Base-by-base conservation (phyloP, 1,140 invertebrate genomes). In the Cydia strobilella region DNA sequence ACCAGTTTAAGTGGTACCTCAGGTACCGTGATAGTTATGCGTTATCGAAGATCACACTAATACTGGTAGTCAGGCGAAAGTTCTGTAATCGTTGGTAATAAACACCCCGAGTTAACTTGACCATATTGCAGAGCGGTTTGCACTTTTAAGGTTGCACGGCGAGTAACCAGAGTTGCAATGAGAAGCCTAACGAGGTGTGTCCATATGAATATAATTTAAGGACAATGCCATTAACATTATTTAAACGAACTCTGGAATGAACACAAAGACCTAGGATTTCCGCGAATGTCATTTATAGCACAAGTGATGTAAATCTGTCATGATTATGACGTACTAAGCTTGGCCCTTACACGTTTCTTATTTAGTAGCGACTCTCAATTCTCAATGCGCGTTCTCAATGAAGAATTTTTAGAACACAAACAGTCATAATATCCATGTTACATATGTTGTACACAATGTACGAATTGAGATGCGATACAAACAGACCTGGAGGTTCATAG, bases 71-170 rank as follows among this genome's bases (percentile, higher is more conserved):
- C 1, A 9, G n/a, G n/a, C 7, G 20, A 23, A 23, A 59, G 10
- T 18, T 54, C 15, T 54, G n/a, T 59, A 23, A 59, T 12, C 54
- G 0, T 59, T 59, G 20, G 9, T 7, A 59, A 59, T 23, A 59
- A 23, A 9, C 10, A 6, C 7, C 51, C 54, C 18, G 54, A 59
- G 54, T 23, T 23, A 59, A 83, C 80, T 84, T 80, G 80, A 81
- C 78, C 77, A 78, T 85, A 85, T 84, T 84, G 84, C 82, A 86
- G 85, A 75, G 81, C 77, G 77, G 82, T 87, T 86, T 90, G 89
- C 86, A 87, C 89, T 88, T 89, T 88, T 89, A 90, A 87, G 89
- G 89, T 77, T 89, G 75, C 84, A 74, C 73, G 77, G 80, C 76
- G 18, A 72, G 71, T 72, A 72, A 72, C 71, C 31, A 42, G 71